Evolutionary conservation across 2,113 vertebrate species (phyloP).

Genomic region (Psittacula cyanocephala): DNA sequence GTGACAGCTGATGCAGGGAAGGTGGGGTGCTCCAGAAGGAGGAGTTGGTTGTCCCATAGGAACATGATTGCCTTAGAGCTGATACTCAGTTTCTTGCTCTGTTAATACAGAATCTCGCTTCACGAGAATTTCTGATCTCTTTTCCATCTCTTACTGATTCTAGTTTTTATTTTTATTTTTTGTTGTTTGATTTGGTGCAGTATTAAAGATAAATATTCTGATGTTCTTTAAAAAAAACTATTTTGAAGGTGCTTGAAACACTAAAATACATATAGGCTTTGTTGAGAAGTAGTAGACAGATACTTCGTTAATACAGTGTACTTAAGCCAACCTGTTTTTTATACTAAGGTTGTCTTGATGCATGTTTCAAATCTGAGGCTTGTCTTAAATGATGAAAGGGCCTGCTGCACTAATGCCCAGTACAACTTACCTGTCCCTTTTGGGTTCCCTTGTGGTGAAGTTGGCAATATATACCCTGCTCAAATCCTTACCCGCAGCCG

Average conservation of each 20-base stretch:
- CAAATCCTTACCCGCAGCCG: neutral
- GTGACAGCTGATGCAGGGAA: neutral
- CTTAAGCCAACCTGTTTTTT: neutral
- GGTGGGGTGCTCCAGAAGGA: neutral
- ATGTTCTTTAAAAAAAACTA: neutral
- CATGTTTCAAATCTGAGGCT: neutral
- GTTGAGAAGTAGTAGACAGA: neutral
- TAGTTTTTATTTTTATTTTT: neutral
- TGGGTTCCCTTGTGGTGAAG: neutral
- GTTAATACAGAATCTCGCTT: neutral
- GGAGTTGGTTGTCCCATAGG: neutral
- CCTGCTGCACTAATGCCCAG: neutral
- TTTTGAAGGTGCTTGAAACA: neutral
- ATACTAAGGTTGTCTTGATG: neutral
- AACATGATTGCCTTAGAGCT: neutral
- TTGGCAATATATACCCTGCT: neutral
- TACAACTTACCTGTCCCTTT: neutral
- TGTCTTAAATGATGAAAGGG: neutral
- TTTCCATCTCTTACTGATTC: neutral
- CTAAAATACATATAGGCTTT: neutral
- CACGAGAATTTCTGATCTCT: neutral
- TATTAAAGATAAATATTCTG: neutral
- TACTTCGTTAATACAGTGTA: neutral
- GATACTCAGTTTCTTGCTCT: neutral
- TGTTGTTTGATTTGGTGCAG: neutral